Evolutionary conservation across 2,888 invertebrate species (phyloP).

Genomic region (Epicampocera succincta): DNA sequence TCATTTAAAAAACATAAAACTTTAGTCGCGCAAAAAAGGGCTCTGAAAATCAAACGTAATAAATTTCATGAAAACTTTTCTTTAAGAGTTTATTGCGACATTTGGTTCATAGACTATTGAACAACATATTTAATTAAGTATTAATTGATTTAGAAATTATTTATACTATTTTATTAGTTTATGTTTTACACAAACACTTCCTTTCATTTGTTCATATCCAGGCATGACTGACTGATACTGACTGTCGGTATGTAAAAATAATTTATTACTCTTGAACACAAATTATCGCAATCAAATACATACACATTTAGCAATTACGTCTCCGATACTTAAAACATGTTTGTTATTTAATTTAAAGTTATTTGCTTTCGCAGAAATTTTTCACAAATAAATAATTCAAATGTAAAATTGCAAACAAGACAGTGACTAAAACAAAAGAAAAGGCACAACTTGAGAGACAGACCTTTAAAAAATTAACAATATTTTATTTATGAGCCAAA

Average conservation of each 20-base stretch:
- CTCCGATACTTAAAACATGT: slow-evolving; percentile 34
- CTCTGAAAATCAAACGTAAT: too few relatives aligned
- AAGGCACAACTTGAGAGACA: too few relatives aligned
- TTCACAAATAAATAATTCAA: slow-evolving; percentile 45
- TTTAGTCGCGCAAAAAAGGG: too few relatives aligned
- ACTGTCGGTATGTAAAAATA: slow-evolving; percentile 14
- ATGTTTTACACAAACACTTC: slow-evolving; percentile 12
- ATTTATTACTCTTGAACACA: slow-evolving; percentile 12
- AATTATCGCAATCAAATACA: slow-evolving; percentile 14
- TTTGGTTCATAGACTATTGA: background rate
- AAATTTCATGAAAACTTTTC: too few relatives aligned
- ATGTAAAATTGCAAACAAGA: slow-evolving; percentile 12
- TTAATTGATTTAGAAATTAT: background rate
- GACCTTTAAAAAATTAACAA: too few relatives aligned
- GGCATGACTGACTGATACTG: slow-evolving; percentile 9
- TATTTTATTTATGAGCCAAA: too few relatives aligned
- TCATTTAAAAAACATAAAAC: too few relatives aligned
- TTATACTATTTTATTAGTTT: background rate
- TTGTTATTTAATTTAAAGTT: slow-evolving; percentile 63
- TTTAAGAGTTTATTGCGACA: too few relatives aligned
- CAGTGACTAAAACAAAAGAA: slow-evolving; percentile 23
- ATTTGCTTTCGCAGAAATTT: slow-evolving; percentile 49
- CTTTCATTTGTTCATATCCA: background rate
- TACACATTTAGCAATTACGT: slow-evolving; percentile 38
- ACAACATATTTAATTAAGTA: background rate